Conservation (phyloP, 37 sponge, comb jelly and placozoan genomes). For the Diacarnus erythraeanus region DNA sequence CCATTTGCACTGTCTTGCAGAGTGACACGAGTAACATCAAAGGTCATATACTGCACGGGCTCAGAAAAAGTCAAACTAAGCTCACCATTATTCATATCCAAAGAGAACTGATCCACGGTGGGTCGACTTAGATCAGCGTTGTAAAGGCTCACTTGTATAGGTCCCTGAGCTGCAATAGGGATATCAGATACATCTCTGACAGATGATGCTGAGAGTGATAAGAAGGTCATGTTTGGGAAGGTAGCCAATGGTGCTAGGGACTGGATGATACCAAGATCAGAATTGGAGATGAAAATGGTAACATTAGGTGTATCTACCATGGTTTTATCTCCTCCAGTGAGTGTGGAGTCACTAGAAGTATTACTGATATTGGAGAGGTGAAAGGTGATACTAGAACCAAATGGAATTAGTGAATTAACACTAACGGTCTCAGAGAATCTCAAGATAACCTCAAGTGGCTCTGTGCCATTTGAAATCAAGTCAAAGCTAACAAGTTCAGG, state of each 20-base stretch:
- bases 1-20: conserved; percentile 48
- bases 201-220: conserved; percentile 27
- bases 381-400: conserved; percentile 32
- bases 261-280: conserved; percentile 65
- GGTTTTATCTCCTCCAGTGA: conserved; percentile 37
- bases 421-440: conserved; percentile 86
- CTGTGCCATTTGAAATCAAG: conserved; percentile 76
- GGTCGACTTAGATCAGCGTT: conserved; percentile 77
- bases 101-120: conserved; percentile 38
- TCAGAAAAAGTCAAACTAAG: conserved; percentile 81
- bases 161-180: conserved; percentile 7
- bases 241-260: conserved; percentile 62
- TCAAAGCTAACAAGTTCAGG: conserved; percentile 79
- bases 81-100: conserved; percentile 72
- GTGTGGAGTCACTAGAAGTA: conserved; percentile 36
- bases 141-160: conserved; percentile 13
- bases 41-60: conserved; percentile 40
- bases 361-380: conserved; percentile 41
- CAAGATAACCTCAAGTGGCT: conserved; percentile 71
- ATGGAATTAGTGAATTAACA: conserved; percentile 14
- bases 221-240: conserved; percentile 40
- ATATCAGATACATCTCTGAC: conserved; percentile 27
- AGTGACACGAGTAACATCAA: conserved; percentile 33
- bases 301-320: conserved; percentile 47
- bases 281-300: conserved; percentile 51